A percentile compares a stretch with the other conserved stretches of the same genome.
These are phyloP conservation scores for Xylota sylvarum DNA, from an alignment of 2,888 invertebrate species.

Conservation along the genomic window DNA sequence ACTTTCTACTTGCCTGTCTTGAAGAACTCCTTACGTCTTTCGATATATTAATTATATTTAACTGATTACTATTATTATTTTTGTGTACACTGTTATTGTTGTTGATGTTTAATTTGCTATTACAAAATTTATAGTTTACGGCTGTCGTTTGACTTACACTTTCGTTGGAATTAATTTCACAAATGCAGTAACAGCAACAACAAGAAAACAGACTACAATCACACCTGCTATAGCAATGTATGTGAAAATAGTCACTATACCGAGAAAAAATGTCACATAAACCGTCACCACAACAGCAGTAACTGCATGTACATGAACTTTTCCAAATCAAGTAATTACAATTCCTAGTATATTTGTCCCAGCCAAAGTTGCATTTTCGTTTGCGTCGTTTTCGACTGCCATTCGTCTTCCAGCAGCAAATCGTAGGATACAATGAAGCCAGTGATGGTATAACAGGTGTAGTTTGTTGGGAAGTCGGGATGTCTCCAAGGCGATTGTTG, in stretches of 20 bases:
- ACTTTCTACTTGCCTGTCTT: conserved; percentile 55
- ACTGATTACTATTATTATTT: conserved; percentile 5
- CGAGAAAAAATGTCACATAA: conserved; percentile 38
- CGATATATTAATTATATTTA: conserved; percentile 51
- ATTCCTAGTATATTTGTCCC: conserved; percentile 25
- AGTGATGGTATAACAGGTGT: conserved; percentile 24
- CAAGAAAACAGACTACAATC: conserved; percentile 20
- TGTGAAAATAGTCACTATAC: conserved; percentile 25
- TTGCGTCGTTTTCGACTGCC: conserved; percentile 61
- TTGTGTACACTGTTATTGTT: not conserved
- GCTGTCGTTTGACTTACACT: conserved; percentile 25
- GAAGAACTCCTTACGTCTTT: conserved; percentile 19
- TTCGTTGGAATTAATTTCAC: conserved; percentile 6
- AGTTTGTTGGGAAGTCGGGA: not conserved
- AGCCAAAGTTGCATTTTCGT: conserved; percentile 26
- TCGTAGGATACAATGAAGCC: conserved; percentile 12
- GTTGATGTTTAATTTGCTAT: conserved; percentile 6
- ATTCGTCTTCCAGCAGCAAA: conserved; percentile 43
- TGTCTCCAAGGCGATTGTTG: conserved; percentile 4
- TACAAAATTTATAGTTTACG: conserved; percentile 20
- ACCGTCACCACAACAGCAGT: conserved; percentile 42
- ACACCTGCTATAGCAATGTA: conserved; percentile 29
- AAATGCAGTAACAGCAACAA: conserved; percentile 49
- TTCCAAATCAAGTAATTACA: conserved; percentile 32
- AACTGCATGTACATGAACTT: conserved; percentile 33